Evolutionary conservation across 2,888 invertebrate genomes (phyloP).

Genomic region (Cordilura impudica): DNA sequence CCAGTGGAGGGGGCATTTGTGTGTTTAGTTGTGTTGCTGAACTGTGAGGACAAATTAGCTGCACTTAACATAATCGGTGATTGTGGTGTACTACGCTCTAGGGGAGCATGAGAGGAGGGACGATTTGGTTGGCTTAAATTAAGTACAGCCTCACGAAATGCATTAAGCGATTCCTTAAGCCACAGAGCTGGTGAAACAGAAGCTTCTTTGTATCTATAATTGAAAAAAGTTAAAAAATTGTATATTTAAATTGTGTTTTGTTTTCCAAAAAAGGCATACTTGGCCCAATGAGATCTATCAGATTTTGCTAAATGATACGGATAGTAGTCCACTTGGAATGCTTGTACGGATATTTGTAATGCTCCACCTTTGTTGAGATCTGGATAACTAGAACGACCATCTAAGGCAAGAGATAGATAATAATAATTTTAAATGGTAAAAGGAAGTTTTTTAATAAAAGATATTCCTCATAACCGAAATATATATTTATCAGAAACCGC

Average conservation of each 20-base stretch:
- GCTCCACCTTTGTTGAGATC: slow-evolving; percentile 93
- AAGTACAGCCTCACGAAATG: slow-evolving; percentile 87
- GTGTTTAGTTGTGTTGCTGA: slow-evolving; percentile 63
- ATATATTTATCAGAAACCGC: too few species aligned
- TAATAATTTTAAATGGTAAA: background rate
- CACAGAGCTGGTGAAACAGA: slow-evolving; percentile 90
- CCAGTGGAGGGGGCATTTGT: slow-evolving; percentile 58
- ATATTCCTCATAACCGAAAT: too few species aligned
- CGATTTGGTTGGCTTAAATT: slow-evolving; percentile 85
- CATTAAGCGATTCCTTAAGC: slow-evolving; percentile 89
- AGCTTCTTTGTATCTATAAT: slow-evolving; percentile 84
- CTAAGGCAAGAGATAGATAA: slow-evolving; percentile 76
- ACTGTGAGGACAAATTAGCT: slow-evolving; percentile 68
- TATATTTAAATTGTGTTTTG: background rate
- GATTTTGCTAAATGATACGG: slow-evolving; percentile 96
- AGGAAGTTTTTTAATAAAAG: too few species aligned
- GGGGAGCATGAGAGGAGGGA: slow-evolving; percentile 75
- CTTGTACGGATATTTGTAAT: slow-evolving; percentile 91
- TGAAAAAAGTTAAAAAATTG: background rate
- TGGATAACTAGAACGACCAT: slow-evolving; percentile 90
- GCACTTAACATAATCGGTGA: slow-evolving; percentile 73
- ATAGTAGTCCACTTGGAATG: slow-evolving; percentile 95
- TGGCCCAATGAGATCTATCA: slow-evolving; percentile 93
- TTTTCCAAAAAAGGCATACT: slow-evolving; percentile 80
- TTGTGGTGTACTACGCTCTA: slow-evolving; percentile 75